Conservation (phyloP, 2,888 invertebrate genomes). For the Tipula vernalis region DNA sequence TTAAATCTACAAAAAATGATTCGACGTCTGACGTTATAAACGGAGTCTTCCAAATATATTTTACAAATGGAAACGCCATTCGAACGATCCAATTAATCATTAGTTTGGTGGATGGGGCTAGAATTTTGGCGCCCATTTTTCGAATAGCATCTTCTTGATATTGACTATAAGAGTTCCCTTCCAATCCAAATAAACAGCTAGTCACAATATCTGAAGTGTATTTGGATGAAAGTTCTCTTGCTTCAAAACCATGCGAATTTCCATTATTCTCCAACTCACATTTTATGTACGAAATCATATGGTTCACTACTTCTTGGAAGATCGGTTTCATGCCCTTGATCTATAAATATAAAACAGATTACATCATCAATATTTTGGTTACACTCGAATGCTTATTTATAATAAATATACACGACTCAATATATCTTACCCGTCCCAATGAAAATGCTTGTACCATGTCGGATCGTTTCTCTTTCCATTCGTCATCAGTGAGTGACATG, state of each 20-base stretch:
- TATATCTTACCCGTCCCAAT: constrained; percentile 31
- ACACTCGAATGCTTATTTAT: neutral
- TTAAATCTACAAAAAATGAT: constrained; percentile 18
- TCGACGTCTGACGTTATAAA: constrained; percentile 15
- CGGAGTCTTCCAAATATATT: constrained; percentile 14
- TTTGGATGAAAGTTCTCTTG: constrained; percentile 5
- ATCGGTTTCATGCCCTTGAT: neutral
- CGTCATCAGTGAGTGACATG: constrained; percentile 22
- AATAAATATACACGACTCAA: neutral
- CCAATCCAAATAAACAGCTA: constrained; percentile 28
- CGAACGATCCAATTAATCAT: constrained; percentile 13
- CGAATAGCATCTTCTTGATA: constrained; percentile 14
- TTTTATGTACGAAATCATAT: neutral
- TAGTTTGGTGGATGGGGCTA: constrained; percentile 12
- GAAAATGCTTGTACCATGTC: constrained; percentile 22
- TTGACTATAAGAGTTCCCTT: constrained; percentile 22
- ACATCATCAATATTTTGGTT: neutral
- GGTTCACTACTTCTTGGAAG: neutral
- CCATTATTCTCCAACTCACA: neutral
- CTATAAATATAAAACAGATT: neutral
- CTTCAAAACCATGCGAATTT: neutral
- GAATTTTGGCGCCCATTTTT: constrained; percentile 15
- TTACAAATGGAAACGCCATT: constrained; percentile 17
- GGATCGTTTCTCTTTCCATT: constrained; percentile 22
- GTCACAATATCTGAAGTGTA: constrained; percentile 21